These are phyloP conservation scores for Delphinapterus leucas DNA, from an alignment of 2,113 vertebrate genomes.

Conservation along the genomic window DNA sequence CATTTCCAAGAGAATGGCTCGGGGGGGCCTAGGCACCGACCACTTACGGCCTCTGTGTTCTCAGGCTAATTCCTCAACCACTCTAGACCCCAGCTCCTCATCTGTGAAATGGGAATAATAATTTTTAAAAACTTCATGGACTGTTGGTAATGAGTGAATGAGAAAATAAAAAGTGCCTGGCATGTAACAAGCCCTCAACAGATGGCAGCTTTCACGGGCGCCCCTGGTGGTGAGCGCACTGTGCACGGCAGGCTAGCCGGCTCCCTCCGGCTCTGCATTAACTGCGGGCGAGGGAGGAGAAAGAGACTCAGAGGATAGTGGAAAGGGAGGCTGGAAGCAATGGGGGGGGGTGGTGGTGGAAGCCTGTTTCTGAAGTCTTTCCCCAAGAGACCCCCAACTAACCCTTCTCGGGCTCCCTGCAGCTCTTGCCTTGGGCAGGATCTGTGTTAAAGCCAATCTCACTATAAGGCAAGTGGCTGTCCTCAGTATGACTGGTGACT, in stretches of 20 bases:
- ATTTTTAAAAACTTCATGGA: background rate
- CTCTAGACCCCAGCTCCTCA: background rate
- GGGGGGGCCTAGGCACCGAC: no score
- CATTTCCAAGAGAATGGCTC: background rate
- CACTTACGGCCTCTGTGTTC: background rate
- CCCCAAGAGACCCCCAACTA: background rate
- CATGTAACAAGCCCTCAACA: rapidly evolving
- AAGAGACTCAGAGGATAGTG: background rate
- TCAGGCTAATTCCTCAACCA: background rate
- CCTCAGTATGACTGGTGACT: background rate
- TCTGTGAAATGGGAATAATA: background rate
- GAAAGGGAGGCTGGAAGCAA: background rate
- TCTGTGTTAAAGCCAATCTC: background rate
- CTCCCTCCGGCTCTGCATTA: background rate
- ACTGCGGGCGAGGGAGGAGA: background rate
- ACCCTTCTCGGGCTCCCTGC: background rate
- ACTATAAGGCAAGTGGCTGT: background rate
- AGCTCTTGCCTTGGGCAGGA: background rate
- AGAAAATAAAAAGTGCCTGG: background rate
- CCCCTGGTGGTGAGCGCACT: rapidly evolving
- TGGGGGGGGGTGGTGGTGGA: no score
- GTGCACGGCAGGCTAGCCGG: rapidly evolving
- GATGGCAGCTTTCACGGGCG: rapidly evolving
- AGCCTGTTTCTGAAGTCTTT: background rate
- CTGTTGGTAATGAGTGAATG: background rate